Evolutionary conservation across 2,888 invertebrate genomes (phyloP), one percentile per base, ranked within the genome.

Genomic region (Phalera bucephala): DNA sequence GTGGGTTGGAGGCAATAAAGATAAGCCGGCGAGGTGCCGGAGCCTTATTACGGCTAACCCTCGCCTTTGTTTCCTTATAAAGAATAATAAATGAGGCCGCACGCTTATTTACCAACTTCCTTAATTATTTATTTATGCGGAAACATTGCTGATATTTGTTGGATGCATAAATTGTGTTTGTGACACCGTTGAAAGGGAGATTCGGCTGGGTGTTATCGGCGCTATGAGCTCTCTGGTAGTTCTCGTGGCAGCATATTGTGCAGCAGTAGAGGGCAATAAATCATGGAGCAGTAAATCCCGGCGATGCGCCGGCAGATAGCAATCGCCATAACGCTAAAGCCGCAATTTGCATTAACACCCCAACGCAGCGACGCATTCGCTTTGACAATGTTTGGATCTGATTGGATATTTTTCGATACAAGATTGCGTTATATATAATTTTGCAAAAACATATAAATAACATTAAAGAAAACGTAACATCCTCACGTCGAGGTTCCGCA

Each of bases 1-100:
- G 89, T 89, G 89, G 89, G 89, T 88, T 89, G 88, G 89, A 88
- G 86, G 89, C 89, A 89, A 89, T 89, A 89, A 89, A 89, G 89
- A 89, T 89, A 89, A 89, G 89, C 89, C 88, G 74, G 86, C 86
- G 86, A 89, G 89, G 89, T 89, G 89, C 87, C 87, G 85, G 83
- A 80, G 89, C 89, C 89, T 89, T 89, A 89, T 89, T 89, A 89
- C 88, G 88, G 84, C 88, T 89, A 89, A 88, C 89, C 89, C 89
- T 88, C 89, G 88, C 89, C 85, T 87, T 89, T 89, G 89, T 89
- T 89, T 89, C 87, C 88, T 89, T 89, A 89, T 89, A 89, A 89
- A 89, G 89, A 89, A 89, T 89, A 87, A 89, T 89, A 89, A 89
- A 89, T 89, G 89, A 89, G 86, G 79, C 88, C 76, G 80, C 80